A percentile compares a stretch with the other conserved stretches of the same genome.
phyloP scores from a whole-genome alignment of 2,888 invertebrate genomes.

The Acanthosepion pharaonis region DNA sequence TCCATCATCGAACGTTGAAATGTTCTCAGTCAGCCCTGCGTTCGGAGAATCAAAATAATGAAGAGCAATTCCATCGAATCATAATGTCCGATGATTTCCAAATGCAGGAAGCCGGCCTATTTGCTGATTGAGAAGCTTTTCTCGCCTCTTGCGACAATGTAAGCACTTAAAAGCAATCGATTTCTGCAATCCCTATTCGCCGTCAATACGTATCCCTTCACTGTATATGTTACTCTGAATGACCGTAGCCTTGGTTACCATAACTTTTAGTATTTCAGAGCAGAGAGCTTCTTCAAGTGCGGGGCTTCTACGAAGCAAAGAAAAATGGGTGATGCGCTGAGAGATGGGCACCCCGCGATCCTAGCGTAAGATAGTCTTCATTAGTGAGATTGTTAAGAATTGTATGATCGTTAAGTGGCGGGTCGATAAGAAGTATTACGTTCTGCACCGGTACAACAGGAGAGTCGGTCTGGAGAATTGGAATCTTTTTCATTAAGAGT shows the following conservation, averaged over 20 bases:
- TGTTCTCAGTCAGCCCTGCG: background rate
- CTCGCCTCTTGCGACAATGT: background rate
- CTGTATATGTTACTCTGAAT: background rate
- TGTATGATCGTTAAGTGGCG: background rate
- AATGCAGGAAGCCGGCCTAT: background rate
- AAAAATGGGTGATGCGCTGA: background rate
- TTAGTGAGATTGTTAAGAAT: conserved; percentile 4
- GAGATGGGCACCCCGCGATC: background rate
- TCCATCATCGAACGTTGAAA: background rate
- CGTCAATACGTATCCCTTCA: background rate
- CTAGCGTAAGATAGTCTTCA: background rate
- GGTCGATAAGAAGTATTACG: background rate
- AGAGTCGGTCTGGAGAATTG: too few species aligned
- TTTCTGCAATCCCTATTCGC: background rate
- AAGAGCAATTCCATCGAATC: background rate
- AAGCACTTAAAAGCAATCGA: conserved; percentile 33
- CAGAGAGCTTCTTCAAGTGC: background rate
- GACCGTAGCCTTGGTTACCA: background rate
- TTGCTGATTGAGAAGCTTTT: background rate
- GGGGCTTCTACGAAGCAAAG: background rate
- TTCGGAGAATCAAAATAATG: conserved; percentile 4
- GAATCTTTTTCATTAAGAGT: too few species aligned
- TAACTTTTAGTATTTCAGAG: background rate
- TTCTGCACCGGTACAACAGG: background rate
- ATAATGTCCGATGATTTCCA: background rate